phyloP scores from a whole-genome alignment of 2,797 vertebrate genomes.

The Sciurus vulgaris region DNA sequence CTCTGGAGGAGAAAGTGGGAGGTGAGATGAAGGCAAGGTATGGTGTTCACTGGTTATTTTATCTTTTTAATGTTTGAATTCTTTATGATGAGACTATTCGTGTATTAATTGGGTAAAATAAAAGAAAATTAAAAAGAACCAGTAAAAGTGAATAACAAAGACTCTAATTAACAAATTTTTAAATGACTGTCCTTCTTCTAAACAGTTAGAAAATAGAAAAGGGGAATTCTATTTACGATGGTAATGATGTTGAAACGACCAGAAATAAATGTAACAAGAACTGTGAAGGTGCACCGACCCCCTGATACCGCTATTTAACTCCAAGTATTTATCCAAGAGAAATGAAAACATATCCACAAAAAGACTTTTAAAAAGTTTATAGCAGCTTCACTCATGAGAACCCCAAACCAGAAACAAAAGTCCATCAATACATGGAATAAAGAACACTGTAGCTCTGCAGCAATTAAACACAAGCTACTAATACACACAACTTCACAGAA shows the following conservation, averaged over 20 bases:
- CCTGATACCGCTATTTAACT: neutral
- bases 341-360: neutral
- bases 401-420: neutral
- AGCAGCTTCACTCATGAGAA: neutral
- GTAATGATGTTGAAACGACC: neutral
- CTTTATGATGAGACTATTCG: neutral
- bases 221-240: neutral
- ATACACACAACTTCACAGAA: neutral
- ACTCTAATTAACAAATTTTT: constrained; percentile 10
- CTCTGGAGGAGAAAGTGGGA: neutral
- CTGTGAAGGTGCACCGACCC: neutral
- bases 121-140: neutral
- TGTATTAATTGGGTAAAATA: neutral
- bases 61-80: neutral
- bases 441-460: neutral
- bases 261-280: neutral
- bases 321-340: neutral
- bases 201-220: constrained; percentile 8
- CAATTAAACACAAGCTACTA: neutral
- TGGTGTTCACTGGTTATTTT: neutral
- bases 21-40: neutral
- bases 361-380: neutral
- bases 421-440: neutral
- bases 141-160: neutral
- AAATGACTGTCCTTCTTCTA: neutral